phyloP scores from a whole-genome alignment of 2,113 vertebrate species.

The Mastomys coucha region DNA sequence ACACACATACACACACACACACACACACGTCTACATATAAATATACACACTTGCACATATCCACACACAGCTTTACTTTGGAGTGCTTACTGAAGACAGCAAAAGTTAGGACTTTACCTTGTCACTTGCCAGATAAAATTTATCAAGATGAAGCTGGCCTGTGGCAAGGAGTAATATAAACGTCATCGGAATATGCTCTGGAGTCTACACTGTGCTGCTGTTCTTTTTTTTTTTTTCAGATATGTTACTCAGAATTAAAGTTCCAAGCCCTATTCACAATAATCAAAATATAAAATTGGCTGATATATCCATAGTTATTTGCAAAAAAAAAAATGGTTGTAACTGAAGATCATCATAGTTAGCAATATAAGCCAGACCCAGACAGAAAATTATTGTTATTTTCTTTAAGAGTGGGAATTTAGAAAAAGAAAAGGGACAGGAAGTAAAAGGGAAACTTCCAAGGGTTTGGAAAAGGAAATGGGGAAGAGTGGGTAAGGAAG shows the following conservation, averaged over 20 bases:
- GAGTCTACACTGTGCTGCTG: background rate
- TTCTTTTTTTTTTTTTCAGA: no score
- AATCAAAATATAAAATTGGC: background rate
- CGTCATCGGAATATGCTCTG: no score
- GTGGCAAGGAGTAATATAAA: background rate
- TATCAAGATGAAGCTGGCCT: background rate
- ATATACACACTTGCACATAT: no score
- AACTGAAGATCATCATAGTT: background rate
- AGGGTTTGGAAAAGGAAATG: no score
- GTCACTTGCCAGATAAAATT: background rate
- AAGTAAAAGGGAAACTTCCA: no score
- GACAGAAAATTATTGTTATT: background rate
- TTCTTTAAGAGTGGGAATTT: background rate
- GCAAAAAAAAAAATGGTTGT: background rate
- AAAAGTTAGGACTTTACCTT: background rate
- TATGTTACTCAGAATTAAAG: background rate
- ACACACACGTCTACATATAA: background rate
- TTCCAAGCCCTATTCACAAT: background rate
- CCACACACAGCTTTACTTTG: background rate
- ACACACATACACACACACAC: background rate
- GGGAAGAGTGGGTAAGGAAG: background rate
- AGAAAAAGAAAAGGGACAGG: background rate
- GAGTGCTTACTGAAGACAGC: background rate
- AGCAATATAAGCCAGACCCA: background rate
- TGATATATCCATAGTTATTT: background rate